Evolutionary conservation across 2,113 vertebrate genomes (phyloP).

Genomic region (Ceratotherium simum): DNA sequence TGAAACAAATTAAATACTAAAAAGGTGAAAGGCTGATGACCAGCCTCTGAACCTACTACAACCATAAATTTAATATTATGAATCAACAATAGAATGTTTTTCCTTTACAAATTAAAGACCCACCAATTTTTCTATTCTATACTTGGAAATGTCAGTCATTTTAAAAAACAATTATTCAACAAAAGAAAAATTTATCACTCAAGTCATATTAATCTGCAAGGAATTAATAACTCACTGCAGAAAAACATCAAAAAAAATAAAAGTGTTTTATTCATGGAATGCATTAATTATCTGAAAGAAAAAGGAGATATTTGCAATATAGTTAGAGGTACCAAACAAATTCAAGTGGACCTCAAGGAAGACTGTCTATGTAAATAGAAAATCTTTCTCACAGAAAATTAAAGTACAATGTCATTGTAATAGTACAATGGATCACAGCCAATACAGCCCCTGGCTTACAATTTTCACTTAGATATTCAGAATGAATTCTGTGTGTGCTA

Average conservation of each 20-base stretch:
- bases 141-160: conserved; percentile 81
- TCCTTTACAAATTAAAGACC: conserved; percentile 67
- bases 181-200: conserved; percentile 84
- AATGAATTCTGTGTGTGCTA: neutral
- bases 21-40: conserved; percentile 53
- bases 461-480: neutral
- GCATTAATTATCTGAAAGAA: conserved; percentile 68
- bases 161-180: conserved; percentile 83
- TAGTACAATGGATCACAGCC: neutral
- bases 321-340: conserved; percentile 60
- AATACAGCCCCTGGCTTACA: neutral
- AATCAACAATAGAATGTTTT: conserved; percentile 74
- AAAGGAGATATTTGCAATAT: conserved; percentile 66
- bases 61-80: conserved; percentile 72
- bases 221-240: conserved; percentile 84
- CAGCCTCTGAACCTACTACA: conserved; percentile 18
- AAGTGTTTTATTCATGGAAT: conserved; percentile 74
- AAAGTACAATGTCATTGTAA: conserved; percentile 16
- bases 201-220: conserved; percentile 83
- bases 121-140: conserved; percentile 68
- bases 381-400: conserved; percentile 40
- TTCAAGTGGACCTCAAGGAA: conserved; percentile 70
- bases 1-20: neutral
- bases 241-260: conserved; percentile 77
- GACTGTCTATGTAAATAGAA: conserved; percentile 42